Percentiles rank a stretch among this genome's conserved stretches.
phyloP scores from a whole-genome alignment of 2,113 vertebrate species.

The Pelecanus crispus region DNA sequence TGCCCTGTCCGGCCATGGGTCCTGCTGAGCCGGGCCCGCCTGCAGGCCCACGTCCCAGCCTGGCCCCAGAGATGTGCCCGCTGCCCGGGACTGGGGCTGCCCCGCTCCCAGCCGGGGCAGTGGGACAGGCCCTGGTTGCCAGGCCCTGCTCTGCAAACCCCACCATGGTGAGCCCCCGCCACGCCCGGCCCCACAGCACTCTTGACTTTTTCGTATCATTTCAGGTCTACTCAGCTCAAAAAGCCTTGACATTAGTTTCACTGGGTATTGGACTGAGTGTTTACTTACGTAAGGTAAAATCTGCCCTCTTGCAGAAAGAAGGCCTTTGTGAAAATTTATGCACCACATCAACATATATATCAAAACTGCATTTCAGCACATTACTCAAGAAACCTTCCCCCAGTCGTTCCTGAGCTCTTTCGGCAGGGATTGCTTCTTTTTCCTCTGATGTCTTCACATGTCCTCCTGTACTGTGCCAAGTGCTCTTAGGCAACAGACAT shows the following conservation, averaged over 20 bases:
- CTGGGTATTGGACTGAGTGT: not conserved
- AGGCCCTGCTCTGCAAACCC: too few species aligned
- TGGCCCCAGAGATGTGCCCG: not conserved
- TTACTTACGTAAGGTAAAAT: not conserved
- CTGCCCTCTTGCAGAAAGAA: not conserved
- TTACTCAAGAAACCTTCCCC: not conserved
- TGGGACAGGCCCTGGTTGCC: not conserved
- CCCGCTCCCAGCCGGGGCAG: not conserved
- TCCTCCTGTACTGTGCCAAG: not conserved
- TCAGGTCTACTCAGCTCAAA: not conserved
- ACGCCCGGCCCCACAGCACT: not conserved
- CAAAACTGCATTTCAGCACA: not conserved
- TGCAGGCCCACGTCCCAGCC: rapidly evolving
- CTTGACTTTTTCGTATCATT: not conserved
- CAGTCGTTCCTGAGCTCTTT: rapidly evolving
- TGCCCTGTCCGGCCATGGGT: not conserved
- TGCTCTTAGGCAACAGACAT: not conserved
- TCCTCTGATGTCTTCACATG: not conserved
- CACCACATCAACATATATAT: not conserved
- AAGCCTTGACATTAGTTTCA: not conserved
- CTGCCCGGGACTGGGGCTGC: rapidly evolving
- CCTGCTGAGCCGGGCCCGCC: not conserved
- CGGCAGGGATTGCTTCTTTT: not conserved
- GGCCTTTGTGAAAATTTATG: not conserved
- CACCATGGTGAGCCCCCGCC: rapidly evolving